A percentile compares a stretch with the other conserved stretches of the same genome.
phyloP scores from a whole-genome alignment of 2,113 vertebrate genomes.

The Phyllostomus hastatus region DNA sequence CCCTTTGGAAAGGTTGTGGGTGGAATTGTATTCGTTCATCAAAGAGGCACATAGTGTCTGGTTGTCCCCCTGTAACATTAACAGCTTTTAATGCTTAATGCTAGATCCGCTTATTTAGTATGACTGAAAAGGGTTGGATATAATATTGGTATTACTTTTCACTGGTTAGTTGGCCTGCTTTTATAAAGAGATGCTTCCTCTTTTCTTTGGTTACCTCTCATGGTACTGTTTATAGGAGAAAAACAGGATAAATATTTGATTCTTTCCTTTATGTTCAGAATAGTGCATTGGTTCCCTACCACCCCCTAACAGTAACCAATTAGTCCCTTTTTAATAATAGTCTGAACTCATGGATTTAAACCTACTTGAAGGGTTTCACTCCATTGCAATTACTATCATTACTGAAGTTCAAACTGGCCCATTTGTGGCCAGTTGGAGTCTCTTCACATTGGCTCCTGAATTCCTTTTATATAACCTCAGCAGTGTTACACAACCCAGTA shows the following conservation, averaged over 20 bases:
- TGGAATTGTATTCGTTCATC: not conserved
- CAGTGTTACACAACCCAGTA: not conserved
- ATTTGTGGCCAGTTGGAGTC: not conserved
- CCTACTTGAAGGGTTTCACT: not conserved
- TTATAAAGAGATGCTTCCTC: not conserved
- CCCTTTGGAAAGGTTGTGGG: not conserved
- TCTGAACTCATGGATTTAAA: not conserved
- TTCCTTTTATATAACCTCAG: not conserved
- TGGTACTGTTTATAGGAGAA: not conserved
- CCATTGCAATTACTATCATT: not conserved
- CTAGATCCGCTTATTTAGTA: not conserved
- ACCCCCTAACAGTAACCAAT: not conserved
- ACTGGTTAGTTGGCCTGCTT: not conserved
- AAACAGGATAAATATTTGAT: not conserved
- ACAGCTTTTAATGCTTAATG: not conserved
- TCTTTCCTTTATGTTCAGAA: constrained; percentile 11
- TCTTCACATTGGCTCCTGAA: constrained; percentile 6
- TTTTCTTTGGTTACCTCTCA: not conserved
- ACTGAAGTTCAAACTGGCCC: not conserved
- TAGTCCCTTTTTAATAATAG: not conserved
- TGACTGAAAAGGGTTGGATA: not conserved
- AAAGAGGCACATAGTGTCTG: not conserved
- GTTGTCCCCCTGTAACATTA: not conserved
- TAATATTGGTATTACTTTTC: not conserved
- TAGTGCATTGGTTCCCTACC: not conserved